Conservation (phyloP, 2,113 vertebrate species). For the Cyanoliseus patagonus region DNA sequence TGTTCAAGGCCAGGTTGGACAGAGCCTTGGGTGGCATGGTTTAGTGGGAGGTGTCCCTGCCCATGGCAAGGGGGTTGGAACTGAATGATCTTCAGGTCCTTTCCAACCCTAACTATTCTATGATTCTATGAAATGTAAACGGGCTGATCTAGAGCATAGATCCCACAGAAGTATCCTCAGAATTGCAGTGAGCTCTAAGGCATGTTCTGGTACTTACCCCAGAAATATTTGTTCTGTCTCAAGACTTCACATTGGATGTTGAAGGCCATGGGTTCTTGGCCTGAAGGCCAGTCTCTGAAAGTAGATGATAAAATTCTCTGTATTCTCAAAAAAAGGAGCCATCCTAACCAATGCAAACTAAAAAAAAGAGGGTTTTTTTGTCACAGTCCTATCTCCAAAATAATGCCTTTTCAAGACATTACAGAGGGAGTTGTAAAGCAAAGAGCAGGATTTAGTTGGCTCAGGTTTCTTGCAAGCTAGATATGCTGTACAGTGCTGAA, state of each 20-base stretch:
- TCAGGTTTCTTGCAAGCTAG: not conserved
- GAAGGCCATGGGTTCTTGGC: not conserved
- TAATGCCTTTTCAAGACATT: constrained; percentile 22
- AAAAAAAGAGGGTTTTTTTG: not conserved
- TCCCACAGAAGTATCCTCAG: not conserved
- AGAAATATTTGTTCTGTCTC: not conserved
- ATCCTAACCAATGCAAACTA: not conserved
- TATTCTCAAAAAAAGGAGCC: not conserved
- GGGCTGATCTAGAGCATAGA: not conserved
- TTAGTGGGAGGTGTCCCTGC: too few relatives aligned
- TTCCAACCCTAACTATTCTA: too few relatives aligned
- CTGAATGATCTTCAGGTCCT: too few relatives aligned
- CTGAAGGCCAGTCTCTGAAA: not conserved
- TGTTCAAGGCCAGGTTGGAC: too few relatives aligned
- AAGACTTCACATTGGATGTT: not conserved
- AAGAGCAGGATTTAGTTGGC: constrained; percentile 9
- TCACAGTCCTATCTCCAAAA: not conserved
- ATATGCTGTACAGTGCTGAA: not conserved
- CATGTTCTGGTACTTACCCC: not conserved
- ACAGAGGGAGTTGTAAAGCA: constrained; percentile 15
- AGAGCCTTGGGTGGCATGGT: too few relatives aligned
- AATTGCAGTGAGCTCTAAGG: not conserved
- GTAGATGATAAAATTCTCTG: not conserved
- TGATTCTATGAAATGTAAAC: not conserved
- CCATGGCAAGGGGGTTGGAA: too few relatives aligned